These are phyloP conservation scores for Globodera rostochiensis DNA, from an alignment of 1,140 invertebrate genomes.

Conservation along the genomic window DNA sequence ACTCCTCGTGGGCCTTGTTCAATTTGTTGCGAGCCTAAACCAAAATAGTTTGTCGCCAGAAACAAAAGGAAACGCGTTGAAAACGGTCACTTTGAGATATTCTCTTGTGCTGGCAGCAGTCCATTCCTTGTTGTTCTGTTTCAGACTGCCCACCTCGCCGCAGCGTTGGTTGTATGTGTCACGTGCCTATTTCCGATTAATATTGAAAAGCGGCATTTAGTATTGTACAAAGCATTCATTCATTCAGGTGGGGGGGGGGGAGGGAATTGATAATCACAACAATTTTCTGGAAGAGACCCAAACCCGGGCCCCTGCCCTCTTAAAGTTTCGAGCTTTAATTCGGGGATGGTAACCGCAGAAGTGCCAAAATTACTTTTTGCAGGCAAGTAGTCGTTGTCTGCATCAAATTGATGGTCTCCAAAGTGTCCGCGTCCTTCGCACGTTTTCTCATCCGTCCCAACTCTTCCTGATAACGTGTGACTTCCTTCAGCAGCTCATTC, in stretches of 20 bases:
- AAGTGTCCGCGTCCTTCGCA: slow-evolving; percentile 55
- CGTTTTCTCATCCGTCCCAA: slow-evolving; percentile 56
- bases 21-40: slow-evolving; percentile 56
- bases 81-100: slow-evolving; percentile 47
- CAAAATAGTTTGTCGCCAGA: background rate
- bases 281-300: too few species aligned
- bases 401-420: slow-evolving; percentile 65
- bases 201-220: background rate
- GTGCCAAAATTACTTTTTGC: slow-evolving; percentile 52
- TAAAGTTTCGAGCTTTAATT: too few species aligned
- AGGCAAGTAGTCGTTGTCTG: slow-evolving; percentile 65
- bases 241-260: too few species aligned
- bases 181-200: slow-evolving; percentile 48
- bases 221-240: too few species aligned
- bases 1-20: slow-evolving; percentile 61
- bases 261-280: too few species aligned
- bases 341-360: too few species aligned
- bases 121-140: slow-evolving; percentile 42
- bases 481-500: slow-evolving; percentile 50
- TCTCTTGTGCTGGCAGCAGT: slow-evolving; percentile 51
- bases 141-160: slow-evolving; percentile 52
- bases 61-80: slow-evolving; percentile 13
- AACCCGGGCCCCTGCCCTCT: too few species aligned
- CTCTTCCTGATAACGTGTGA: slow-evolving; percentile 55
- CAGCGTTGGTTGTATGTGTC: slow-evolving; percentile 62